phyloP scores from a whole-genome alignment of 2,888 invertebrate species.

The Meiosimyza platycephala region DNA sequence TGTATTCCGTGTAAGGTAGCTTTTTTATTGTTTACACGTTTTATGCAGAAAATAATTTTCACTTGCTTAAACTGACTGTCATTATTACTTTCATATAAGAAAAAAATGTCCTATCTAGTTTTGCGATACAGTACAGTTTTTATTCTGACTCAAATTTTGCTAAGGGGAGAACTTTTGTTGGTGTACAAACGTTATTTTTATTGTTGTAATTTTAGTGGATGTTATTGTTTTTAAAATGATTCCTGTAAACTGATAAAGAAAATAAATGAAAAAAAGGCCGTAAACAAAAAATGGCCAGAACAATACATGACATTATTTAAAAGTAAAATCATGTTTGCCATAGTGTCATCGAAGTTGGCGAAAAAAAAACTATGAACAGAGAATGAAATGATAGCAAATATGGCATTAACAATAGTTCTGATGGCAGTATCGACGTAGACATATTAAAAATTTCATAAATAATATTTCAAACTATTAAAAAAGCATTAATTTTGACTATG shows the following conservation, averaged over 20 bases:
- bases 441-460: no score
- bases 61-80: no score
- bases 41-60: no score
- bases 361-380: neutral
- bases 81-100: neutral
- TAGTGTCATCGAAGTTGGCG: slow-evolving; percentile 38
- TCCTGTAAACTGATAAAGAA: slow-evolving; percentile 1
- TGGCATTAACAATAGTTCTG: slow-evolving; percentile 21
- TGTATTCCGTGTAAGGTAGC: no score
- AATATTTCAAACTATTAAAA: no score
- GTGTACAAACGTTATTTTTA: neutral
- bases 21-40: no score
- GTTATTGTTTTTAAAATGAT: slow-evolving; percentile 9
- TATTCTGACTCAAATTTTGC: neutral
- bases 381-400: slow-evolving; percentile 28
- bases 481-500: no score
- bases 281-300: neutral
- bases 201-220: neutral
- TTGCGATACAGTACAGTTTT: neutral
- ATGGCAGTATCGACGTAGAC: no score
- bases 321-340: slow-evolving; percentile 45
- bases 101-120: neutral
- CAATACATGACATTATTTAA: slow-evolving; percentile 40
- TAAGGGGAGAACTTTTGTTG: neutral
- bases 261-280: neutral